phyloP scores from a whole-genome alignment of 2,888 invertebrate genomes.

The Pollenia labialis region DNA sequence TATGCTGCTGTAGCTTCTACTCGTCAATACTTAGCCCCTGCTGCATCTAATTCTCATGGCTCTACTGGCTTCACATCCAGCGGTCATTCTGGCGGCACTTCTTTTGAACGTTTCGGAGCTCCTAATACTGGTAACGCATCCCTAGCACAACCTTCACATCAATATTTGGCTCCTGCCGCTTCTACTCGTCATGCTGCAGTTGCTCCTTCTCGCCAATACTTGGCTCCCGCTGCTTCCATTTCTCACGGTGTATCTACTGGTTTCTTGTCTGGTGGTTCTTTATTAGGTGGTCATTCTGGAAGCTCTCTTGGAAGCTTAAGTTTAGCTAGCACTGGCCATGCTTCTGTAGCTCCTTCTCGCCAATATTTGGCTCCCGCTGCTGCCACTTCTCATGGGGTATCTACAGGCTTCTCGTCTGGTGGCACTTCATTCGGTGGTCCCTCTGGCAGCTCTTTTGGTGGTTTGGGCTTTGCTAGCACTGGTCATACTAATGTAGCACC shows the following conservation, averaged over 20 bases:
- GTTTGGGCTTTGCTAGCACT: background rate
- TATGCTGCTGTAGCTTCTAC: constrained; percentile 3
- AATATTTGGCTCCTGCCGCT: too few relatives aligned
- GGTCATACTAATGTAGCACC: constrained; percentile 12
- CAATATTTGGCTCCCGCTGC: constrained; percentile 73
- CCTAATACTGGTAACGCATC: background rate
- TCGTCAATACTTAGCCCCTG: constrained; percentile 72
- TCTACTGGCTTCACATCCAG: constrained; percentile 58
- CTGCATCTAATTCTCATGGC: constrained; percentile 50
- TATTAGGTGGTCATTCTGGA: constrained; percentile 12
- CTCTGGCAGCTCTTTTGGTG: constrained; percentile 27
- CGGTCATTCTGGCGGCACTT: constrained; percentile 28
- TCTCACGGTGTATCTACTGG: constrained; percentile 55
- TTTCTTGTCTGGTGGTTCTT: constrained; percentile 48
- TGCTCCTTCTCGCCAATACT: constrained; percentile 62
- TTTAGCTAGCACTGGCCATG: background rate
- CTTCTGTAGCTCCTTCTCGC: constrained; percentile 28
- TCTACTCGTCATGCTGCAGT: background rate
- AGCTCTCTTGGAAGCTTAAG: constrained; percentile 11
- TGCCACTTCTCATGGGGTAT: constrained; percentile 31
- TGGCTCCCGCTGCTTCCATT: constrained; percentile 68
- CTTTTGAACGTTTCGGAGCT: background rate
- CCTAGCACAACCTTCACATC: too few relatives aligned
- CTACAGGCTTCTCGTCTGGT: constrained; percentile 56
- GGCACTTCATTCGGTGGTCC: constrained; percentile 11